phyloP scores from a whole-genome alignment of 2,888 invertebrate genomes.

The Ametastegia equiseti region DNA sequence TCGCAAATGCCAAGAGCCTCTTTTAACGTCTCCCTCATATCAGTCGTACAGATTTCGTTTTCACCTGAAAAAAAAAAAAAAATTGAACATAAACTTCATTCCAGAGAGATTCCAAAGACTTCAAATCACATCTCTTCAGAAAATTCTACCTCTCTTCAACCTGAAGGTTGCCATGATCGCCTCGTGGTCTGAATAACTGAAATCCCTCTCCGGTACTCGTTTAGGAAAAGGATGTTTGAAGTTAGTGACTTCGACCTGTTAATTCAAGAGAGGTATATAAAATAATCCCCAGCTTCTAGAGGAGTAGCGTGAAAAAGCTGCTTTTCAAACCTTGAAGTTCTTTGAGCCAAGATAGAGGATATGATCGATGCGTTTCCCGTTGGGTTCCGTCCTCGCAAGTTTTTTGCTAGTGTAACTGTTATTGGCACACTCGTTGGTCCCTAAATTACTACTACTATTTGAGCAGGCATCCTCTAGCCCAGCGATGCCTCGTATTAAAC shows the following conservation, averaged over 20 bases:
- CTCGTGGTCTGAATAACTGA: constrained; percentile 95
- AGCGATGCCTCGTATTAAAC: constrained; percentile 79
- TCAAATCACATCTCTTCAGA: not conserved
- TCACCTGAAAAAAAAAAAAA: constrained; percentile 58
- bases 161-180: constrained; percentile 82
- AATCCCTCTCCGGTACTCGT: constrained; percentile 83
- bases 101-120: not conserved
- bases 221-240: constrained; percentile 86
- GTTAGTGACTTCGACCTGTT: constrained; percentile 76
- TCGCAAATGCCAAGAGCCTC: constrained; percentile 81
- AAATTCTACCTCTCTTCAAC: constrained; percentile 62
- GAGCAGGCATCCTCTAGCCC: constrained; percentile 78
- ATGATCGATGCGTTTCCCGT: constrained; percentile 95
- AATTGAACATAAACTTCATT: constrained; percentile 24
- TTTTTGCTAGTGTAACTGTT: constrained; percentile 88
- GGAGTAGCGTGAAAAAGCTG: not conserved
- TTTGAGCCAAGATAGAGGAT: constrained; percentile 83
- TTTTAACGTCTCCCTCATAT: constrained; percentile 73
- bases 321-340: constrained; percentile 63
- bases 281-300: not conserved
- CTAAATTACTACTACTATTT: constrained; percentile 71
- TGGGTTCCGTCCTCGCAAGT: constrained; percentile 78
- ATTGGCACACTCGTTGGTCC: constrained; percentile 88
- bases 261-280: constrained; percentile 44
- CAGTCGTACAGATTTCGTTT: constrained; percentile 56